A percentile compares a stretch with the other conserved stretches of the same genome.
These are phyloP conservation scores for Cervus canadensis DNA, from an alignment of 2,113 vertebrate genomes.

Conservation along the genomic window DNA sequence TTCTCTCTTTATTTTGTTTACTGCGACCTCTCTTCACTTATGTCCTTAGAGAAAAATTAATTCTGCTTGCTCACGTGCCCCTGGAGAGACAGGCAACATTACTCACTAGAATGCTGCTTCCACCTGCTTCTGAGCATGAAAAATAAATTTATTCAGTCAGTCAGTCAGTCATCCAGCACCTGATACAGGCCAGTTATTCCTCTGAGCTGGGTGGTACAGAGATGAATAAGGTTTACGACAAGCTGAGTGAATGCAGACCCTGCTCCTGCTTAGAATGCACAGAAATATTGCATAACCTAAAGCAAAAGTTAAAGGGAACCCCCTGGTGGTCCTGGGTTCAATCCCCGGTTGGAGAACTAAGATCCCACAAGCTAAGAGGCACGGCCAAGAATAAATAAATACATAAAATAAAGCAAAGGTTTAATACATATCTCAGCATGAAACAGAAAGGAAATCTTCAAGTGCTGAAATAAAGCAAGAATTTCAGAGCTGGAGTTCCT, in stretches of 20 bases:
- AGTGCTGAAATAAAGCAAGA: not conserved
- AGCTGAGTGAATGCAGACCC: not conserved
- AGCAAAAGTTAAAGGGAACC: not conserved
- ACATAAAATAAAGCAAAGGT: not conserved
- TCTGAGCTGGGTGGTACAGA: not conserved
- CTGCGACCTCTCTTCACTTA: not conserved
- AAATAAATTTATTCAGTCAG: not conserved
- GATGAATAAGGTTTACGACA: not conserved
- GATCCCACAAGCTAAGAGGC: not conserved
- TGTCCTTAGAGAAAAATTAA: constrained; percentile 27
- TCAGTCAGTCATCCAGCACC: not conserved
- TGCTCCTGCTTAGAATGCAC: not conserved
- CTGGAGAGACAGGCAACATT: not conserved
- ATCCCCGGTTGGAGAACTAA: not conserved
- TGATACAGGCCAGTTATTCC: not conserved
- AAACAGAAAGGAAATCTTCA: not conserved
- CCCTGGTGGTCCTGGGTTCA: not conserved
- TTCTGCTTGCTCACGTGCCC: not conserved
- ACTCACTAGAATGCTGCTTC: not conserved
- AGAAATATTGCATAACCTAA: not conserved
- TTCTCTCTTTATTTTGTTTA: constrained; percentile 54
- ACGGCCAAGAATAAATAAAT: not conserved
- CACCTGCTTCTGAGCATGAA: not conserved
- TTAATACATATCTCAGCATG: not conserved
- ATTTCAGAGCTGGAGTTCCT: not conserved